Percentiles rank a stretch among this genome's conserved stretches.
Conservation (phyloP, 2,113 vertebrate species). For the Rhabdomys dilectus region DNA sequence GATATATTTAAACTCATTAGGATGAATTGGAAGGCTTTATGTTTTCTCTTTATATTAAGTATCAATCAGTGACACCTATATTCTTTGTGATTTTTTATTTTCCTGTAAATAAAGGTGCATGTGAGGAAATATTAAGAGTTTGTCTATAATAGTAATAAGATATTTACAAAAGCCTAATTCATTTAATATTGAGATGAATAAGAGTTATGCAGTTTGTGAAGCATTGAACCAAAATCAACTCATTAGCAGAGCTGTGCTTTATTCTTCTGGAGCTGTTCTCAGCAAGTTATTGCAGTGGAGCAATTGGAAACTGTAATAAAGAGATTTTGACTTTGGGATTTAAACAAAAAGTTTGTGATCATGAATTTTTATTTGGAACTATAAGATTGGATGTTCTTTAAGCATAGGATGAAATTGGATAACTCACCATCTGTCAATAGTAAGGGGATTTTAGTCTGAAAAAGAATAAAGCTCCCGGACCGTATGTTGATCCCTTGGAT, state of each 20-base stretch:
- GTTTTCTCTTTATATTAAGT: not conserved
- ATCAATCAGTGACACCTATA: not conserved
- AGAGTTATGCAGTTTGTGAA: not conserved
- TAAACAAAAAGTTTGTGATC: conserved; percentile 7
- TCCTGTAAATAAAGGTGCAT: not conserved
- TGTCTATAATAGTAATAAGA: not conserved
- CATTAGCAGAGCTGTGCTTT: not conserved
- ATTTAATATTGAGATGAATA: not conserved
- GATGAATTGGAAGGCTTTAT: not conserved
- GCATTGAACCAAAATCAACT: not conserved
- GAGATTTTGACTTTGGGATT: not conserved
- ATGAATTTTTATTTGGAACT: conserved; percentile 7
- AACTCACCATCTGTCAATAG: not conserved
- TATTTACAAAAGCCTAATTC: not conserved
- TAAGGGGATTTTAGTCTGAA: conserved; percentile 21
- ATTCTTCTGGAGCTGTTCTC: not conserved
- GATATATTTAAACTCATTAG: not conserved
- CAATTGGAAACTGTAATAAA: not conserved
- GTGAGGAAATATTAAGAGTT: not conserved
- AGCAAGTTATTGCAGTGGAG: not conserved
- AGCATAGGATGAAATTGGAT: not conserved
- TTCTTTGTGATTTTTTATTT: not conserved
- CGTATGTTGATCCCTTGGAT: not conserved
- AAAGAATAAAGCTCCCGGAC: not conserved
- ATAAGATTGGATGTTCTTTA: not conserved